Evolutionary conservation across 2,888 invertebrate species (phyloP), one percentile per base, ranked within the genome.

Genomic region (Ophion ellenae): DNA sequence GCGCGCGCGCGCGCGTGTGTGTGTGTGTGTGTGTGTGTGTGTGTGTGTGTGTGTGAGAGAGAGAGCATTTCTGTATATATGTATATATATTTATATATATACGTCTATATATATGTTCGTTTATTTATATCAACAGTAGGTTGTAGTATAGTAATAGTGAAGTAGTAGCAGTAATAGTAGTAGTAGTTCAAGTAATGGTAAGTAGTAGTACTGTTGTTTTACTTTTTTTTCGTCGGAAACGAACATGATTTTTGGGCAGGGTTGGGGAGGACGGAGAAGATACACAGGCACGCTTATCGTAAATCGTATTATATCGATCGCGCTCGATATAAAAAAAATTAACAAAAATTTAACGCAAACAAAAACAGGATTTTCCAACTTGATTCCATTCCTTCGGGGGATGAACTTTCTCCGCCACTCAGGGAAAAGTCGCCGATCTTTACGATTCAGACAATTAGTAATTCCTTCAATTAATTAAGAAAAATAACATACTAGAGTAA

Each of bases 201-300:
- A 90, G 86, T 90, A 87, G 81, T 90, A 87, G 79, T 89, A 88
- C 81, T 79, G 85, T 81, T 84, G 47, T 85, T 90, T 90, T 86
- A 78, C 7, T 74, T 71, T 88, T 89, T 87, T 90, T 86, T 91
- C 87, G 84, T 89, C 89, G 88, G 88, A 90, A 90, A 87, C 89
- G 88, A 89, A 87, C 88, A 88, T 57, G 59, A 81, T 75, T 81
- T 53, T 71, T 74, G 75, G 70, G 53, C 53, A 64, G 61, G 70
- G 61, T 47, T 74, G 63, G 40, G 45, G 32, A 40, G 70, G 69
- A 82, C 79, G 82, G 86, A 84, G 79, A 74, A 75, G 85, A 84
- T 76, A 83, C 59, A 75, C 32, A 28, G 76, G 84, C 75, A 64
- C 20, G 17, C 64, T 24, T 66, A 24, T 47, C 28, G 40, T 64